Evolutionary conservation across 1,140 invertebrate species (phyloP), one percentile per base, ranked within the genome.

Genomic region (Laupala kohalensis): DNA sequence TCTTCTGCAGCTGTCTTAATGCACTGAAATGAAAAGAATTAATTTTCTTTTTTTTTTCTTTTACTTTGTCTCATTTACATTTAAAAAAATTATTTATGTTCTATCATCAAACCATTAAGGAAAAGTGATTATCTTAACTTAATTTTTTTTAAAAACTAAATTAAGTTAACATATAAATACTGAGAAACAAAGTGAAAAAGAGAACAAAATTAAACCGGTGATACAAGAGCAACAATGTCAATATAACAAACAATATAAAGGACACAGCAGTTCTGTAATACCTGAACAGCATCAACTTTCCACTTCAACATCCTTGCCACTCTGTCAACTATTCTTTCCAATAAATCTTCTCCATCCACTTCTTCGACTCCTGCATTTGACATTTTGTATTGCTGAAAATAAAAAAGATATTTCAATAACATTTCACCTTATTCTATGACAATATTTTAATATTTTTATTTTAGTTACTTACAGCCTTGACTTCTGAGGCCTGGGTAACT

Each of bases 401-500:
- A 37, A 23, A 29, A 26, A 30, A 67, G 13, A 2, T 13, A 53
- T 62, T 19, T 19, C 9, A 62, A 19, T 62, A 12, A 12, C 37
- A 62, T 62, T 62, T 19, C 9, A 62, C 37, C 37, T 19, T 19
- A 12, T 19, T 62, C 37, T 19, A 62, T 62, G 23, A 24, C 9
- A 65, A 1, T 3, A 3, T 65, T 65, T 12, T 65, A 65, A 53
- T 53, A 53, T 13, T 13, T 2, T 53, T 13, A 53, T 13, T 23
- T 12, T 0, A 4, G 0, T 4, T 73, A 78, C 79, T 84, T 75
- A 85, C 85, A n/a, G 78, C 77, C 77, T 84, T 83, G n/a, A 88
- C 82, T 74, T 87, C 84, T 64, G 83, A 79, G n/a, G 84, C 82
- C 74, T 83, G 84, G n/a, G 84, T 86, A 68, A 88, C 83, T 62